Percentiles rank a stretch among this genome's conserved stretches.
These are phyloP conservation scores for Octomys mimax DNA, from an alignment of 2,797 vertebrate species.

Conservation along the genomic window DNA sequence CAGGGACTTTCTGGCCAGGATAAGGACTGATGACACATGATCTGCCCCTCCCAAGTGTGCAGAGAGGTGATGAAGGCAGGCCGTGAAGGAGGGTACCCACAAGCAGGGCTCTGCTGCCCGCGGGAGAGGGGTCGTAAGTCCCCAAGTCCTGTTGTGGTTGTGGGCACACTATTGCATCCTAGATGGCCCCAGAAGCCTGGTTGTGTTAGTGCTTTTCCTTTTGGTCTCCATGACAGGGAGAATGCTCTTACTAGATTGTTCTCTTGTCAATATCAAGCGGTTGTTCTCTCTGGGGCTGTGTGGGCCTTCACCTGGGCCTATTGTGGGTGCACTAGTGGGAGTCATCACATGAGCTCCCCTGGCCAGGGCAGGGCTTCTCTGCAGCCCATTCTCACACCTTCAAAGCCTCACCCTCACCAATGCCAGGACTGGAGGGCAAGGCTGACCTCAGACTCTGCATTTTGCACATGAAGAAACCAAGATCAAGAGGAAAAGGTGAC, in stretches of 20 bases:
- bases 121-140: background rate
- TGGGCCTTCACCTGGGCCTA: background rate
- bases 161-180: background rate
- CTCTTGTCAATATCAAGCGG: background rate
- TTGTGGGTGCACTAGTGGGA: background rate
- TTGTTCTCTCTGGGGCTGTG: background rate
- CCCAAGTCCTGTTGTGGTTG: background rate
- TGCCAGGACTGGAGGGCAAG: background rate
- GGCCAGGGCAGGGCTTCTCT: background rate
- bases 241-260: background rate
- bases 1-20: background rate
- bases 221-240: background rate
- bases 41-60: background rate
- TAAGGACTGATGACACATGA: background rate
- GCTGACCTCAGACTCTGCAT: background rate
- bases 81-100: background rate
- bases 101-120: constrained; percentile 30
- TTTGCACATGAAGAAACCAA: background rate
- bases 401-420: accelerated
- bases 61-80: background rate
- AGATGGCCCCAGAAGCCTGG: accelerated
- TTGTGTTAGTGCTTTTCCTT: background rate
- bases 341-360: background rate
- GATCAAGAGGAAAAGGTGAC: accelerated
- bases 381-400: background rate